Percentiles rank a stretch among this genome's conserved stretches.
Conservation (phyloP, 2,888 invertebrate genomes). For the Microplitis deprimator region DNA sequence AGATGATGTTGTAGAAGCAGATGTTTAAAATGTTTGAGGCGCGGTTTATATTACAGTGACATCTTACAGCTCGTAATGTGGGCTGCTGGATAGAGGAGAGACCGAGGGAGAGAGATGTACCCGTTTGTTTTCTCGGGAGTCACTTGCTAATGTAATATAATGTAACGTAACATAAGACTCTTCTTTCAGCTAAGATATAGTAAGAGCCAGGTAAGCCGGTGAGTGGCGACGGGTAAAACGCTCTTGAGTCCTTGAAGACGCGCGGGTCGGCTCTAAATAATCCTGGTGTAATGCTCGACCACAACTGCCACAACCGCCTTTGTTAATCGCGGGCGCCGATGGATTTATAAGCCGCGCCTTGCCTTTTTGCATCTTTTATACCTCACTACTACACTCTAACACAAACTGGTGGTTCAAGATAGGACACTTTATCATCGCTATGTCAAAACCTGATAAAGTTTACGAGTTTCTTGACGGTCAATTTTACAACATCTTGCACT, state of each 20-base stretch:
- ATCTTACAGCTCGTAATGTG: conserved; percentile 31
- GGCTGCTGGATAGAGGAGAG: conserved; percentile 46
- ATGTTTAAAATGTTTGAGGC: conserved; percentile 3
- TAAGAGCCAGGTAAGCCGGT: conserved; percentile 41
- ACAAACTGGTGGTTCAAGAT: neutral
- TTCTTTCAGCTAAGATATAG: conserved; percentile 22
- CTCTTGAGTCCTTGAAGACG: conserved; percentile 58
- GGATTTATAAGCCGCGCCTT: conserved; percentile 49
- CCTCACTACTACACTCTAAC: neutral
- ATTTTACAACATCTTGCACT: too few species aligned
- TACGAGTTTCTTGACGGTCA: too few species aligned
- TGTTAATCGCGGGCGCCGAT: conserved; percentile 44
- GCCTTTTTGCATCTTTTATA: neutral
- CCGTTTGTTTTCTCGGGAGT: conserved; percentile 49
- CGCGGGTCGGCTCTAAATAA: conserved; percentile 52
- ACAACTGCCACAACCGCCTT: conserved; percentile 34
- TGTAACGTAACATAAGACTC: conserved; percentile 9
- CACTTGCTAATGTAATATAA: neutral
- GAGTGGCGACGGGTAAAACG: conserved; percentile 54
- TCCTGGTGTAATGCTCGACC: conserved; percentile 48
- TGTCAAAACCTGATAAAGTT: too few species aligned
- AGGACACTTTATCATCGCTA: too few species aligned
- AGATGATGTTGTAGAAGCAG: neutral
- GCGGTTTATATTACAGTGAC: neutral
- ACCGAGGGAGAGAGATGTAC: conserved; percentile 48